Conservation (phyloP, 2,797 vertebrate species). For the Novumbra hubbsi region DNA sequence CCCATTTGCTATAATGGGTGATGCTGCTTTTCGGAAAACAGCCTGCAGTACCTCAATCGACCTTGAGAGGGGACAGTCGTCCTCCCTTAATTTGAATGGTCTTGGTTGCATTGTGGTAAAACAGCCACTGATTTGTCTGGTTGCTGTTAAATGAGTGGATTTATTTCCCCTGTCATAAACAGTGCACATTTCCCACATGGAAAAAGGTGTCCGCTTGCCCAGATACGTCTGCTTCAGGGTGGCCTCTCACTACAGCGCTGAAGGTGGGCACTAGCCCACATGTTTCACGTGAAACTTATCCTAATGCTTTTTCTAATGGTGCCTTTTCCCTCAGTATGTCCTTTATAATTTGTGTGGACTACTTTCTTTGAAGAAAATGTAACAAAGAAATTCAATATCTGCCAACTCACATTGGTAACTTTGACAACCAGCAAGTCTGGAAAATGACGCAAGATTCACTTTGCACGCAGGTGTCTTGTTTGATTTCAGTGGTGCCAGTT, state of each 20-base stretch:
- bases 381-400: not conserved
- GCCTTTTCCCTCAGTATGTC: slow-evolving; percentile 4
- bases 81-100: not conserved
- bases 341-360: not conserved
- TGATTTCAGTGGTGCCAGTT: not conserved
- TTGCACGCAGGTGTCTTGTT: not conserved
- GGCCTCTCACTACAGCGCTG: slow-evolving; percentile 31
- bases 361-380: not conserved
- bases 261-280: slow-evolving; percentile 23
- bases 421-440: not conserved
- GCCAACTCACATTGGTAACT: not conserved
- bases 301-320: slow-evolving; percentile 16
- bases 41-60: too few species aligned
- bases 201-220: slow-evolving; percentile 35
- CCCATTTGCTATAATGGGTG: too few species aligned
- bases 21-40: too few species aligned
- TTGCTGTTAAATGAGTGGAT: slow-evolving; percentile 31
- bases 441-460: not conserved
- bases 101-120: not conserved
- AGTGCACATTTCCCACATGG: slow-evolving; percentile 41
- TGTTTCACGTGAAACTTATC: slow-evolving; percentile 12
- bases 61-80: too few species aligned
- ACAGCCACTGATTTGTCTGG: slow-evolving; percentile 29
- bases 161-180: slow-evolving; percentile 13
- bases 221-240: slow-evolving; percentile 34